Base-by-base conservation (phyloP, 2,113 vertebrate genomes). In the Donacobius atricapilla region DNA sequence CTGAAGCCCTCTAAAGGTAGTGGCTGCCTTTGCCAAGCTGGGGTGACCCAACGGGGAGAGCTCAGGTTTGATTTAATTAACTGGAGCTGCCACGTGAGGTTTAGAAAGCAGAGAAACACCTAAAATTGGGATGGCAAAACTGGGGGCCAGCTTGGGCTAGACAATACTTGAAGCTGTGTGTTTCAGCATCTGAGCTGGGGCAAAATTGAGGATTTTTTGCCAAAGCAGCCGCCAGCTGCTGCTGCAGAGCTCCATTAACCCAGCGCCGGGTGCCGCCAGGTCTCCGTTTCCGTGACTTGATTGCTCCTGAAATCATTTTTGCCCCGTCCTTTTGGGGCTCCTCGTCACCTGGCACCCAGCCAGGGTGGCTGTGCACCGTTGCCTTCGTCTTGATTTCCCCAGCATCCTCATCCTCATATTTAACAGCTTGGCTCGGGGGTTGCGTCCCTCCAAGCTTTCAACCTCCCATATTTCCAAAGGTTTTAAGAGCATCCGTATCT, bases 221-320 rank as follows among this genome's bases (percentile, higher is more conserved):
- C 3, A 1, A 5, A 33, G 71, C 0, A 1, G 71, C 60, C 0
- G 31, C 57, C 94, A 94, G 94, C 95, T 97, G 96, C 80, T 91
- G 87, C 86, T 60, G 95, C 95, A 91, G 77, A 95, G 96, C 95
- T 93, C 95, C 95, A 96, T 93, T 97, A 93, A 75, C 83, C 86
- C 86, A 15, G 83, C 33, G 2, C 53, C 19, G 69, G 91, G 22
- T 11, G 42, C 48, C 73, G 22, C 68, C 87, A 53, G 76, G 8
- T 66, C 93, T 48, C 63, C 7, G 27, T n/a, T n/a, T 75, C 54
- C 2, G 73, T 53, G 83, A 2, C 64, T 44, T 45, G 70, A 39
- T 77, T 45, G 22, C 45, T 95, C 15, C 2, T 7, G 31, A 45
- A 35, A 1, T 93, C 4, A 82, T 93, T 88, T 35, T 25, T 1